Evolutionary conservation across 2,113 vertebrate genomes (phyloP), one percentile per base, ranked within the genome.

Genomic region (Eupsittula cactorum): DNA sequence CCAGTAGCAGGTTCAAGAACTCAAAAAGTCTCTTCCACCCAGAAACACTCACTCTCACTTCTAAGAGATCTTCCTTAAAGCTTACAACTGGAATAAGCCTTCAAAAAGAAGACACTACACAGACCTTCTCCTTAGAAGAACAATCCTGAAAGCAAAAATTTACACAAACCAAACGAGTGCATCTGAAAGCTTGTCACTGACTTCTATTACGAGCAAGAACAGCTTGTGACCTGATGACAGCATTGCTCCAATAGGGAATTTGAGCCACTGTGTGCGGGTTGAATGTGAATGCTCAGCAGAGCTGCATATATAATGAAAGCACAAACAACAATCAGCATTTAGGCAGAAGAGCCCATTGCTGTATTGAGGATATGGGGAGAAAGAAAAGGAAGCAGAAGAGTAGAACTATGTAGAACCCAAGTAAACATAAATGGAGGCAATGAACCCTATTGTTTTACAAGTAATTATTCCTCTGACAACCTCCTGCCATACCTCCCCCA

Each of bases 181-280:
- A 50, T 68, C 55, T 55, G 82, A 93, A 94, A 96, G 92, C 64
- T 88, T 60, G 70, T 81, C 68, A 73, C 23, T 59, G 68, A 74
- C 71, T 88, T 67, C 16, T 55, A 68, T 2, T 17, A 60, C 0
- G 1, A 67, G 67, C 42, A 92, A 53, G 79, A 92, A 50, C 85
- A 90, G 92, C 95, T 80, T 96, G 93, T 89, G 87, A 87, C 53
- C 84, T 35, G 75, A 23, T 46, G 76, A 68, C 28, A 82, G 41
- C 31, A 5, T 14, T 91, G 57, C 19, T 83, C 85, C 82, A 78
- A 31, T 0, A 47, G 60, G 60, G 75, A 88, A 77, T 80, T 28
- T 33, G 71, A 94, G 88, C 68, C 64, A 17, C 82, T 59, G 28
- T 41, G 57, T 39, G 53, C 82, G 59, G 57, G 57, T 0, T 79